Evolutionary conservation across 2,113 vertebrate genomes (phyloP), one percentile per base, ranked within the genome.

Genomic region (Corydoras sp.): DNA sequence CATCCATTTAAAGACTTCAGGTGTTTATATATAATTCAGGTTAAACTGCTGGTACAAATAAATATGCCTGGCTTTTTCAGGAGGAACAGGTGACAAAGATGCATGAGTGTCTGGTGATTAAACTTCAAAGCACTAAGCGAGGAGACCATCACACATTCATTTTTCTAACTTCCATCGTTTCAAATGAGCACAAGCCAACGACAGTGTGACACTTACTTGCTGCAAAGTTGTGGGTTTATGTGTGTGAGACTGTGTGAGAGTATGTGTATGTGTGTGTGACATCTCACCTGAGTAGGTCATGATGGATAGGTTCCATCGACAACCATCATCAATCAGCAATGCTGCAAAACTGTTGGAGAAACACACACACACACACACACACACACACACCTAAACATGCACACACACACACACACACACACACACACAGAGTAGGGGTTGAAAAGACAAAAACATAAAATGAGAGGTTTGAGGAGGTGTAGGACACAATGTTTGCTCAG

Each of bases 221-320:
- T 43, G 35, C 35, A 43, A 43, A 43, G 35, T 43, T 43, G 35
- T 43, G 35, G 35, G 35, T 43, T 43, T 43, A 4, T 79, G 69
- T 60, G 62, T 51, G 10, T 48, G 43, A 65, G 69, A 59, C 56
- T 73, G 64, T 67, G 50, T 65, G 71, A 48, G 54, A 50, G 49
- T 32, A 43, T 58, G 64, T 68, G 56, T 68, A 50, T 62, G 69
- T 71, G 74, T 51, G 74, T 72, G 56, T 73, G 73, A 72, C 62
- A 68, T 61, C 54, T 78, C 66, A 80, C 73, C 76, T 78, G 71
- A 68, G 61, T 64, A 59, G 68, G 68, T 49, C 49, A 60, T 76
- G 81, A 80, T 80, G 73, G 78, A 82, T 82, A 76, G 72, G 18
- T 74, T 61, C 74, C 69, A 80, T 80, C 70, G 61, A 24, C 58